Base-by-base conservation (phyloP, 2,113 vertebrate genomes). In the Nannospalax galili region DNA sequence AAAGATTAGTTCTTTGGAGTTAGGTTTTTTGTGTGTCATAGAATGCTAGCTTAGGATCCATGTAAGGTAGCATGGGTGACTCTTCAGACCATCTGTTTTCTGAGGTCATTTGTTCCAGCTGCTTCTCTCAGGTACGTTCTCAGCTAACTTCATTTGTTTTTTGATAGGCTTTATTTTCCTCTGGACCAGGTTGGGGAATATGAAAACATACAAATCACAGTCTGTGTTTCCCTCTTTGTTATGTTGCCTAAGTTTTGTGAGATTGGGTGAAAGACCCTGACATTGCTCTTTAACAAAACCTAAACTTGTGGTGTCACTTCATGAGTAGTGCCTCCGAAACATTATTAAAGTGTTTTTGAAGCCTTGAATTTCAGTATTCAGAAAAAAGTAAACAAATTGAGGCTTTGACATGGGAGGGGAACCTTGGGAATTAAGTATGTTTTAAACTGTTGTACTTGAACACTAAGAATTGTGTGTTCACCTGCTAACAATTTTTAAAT, bases 311-410 rank as follows among this genome's bases (percentile, higher is more conserved):
- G 28, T 37, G 4, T 0, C 82, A 24, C 40, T 72, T 92, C 24
- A 72, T 94, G 78, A 91, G 32, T 85, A 65, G 92, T 91, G 69
- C 67, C 72, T 89, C 10, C 60, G 78, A 73, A 88, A 48, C 35
- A 62, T 28, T 67, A 92, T 26, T 60, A 67, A 60, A 22, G 67
- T 19, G n/a, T 75, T 92, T 88, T 85, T 65, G 17, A 92, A 73
- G 56, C 75, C 40, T 92, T 95, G 37, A 88, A 67, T 90, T 96
- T 95, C 75, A 86, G n/a, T 89, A 80, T 88, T 95, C 80, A 77
- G 77, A 37, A 90, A 92, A 88, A 90, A 28, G 65, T 93, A 58
- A 94, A 70, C 82, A 92, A 81, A 62, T 85, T 82, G 60, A 94
- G 84, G 62, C 69, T 42, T 8, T 26, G 28, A 48, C 32, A 11